Evolutionary conservation across 2,113 vertebrate species (phyloP).

Genomic region (Pterophyllum scalare): DNA sequence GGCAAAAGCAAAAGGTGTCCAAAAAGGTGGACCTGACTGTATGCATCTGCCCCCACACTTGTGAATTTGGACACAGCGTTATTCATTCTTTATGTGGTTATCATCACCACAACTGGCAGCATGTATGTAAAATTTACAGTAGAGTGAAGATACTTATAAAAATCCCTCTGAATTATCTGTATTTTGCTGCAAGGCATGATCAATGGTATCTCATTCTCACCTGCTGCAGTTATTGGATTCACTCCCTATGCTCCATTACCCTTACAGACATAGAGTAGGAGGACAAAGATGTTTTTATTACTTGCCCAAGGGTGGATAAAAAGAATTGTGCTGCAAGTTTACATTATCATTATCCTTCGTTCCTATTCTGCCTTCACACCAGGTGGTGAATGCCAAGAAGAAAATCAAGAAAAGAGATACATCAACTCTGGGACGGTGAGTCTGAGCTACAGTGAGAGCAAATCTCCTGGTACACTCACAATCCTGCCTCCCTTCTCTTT

Average conservation of each 20-base stretch:
- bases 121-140: constrained; percentile 19
- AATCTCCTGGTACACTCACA: constrained; percentile 12
- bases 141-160: constrained; percentile 11
- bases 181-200: constrained; percentile 57
- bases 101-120: neutral
- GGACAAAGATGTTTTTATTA: constrained; percentile 70
- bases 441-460: constrained; percentile 49
- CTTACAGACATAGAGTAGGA: constrained; percentile 43
- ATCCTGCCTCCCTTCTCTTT: constrained; percentile 6
- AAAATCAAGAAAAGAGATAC: constrained; percentile 98
- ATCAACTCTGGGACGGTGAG: constrained; percentile 94
- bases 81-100: constrained; percentile 4
- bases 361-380: constrained; percentile 45
- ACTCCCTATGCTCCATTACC: constrained; percentile 67
- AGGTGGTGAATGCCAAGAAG: constrained; percentile 96
- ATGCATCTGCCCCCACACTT: neutral
- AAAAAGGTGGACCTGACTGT: neutral
- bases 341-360: constrained; percentile 43
- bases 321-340: constrained; percentile 57
- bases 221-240: constrained; percentile 69
- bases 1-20: neutral
- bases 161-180: constrained; percentile 45
- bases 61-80: neutral
- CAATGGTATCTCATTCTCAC: constrained; percentile 70
- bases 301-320: constrained; percentile 50